Evolutionary conservation across 1,140 invertebrate genomes (phyloP).

Genomic region (Hyposmocoma kahamanoa): DNA sequence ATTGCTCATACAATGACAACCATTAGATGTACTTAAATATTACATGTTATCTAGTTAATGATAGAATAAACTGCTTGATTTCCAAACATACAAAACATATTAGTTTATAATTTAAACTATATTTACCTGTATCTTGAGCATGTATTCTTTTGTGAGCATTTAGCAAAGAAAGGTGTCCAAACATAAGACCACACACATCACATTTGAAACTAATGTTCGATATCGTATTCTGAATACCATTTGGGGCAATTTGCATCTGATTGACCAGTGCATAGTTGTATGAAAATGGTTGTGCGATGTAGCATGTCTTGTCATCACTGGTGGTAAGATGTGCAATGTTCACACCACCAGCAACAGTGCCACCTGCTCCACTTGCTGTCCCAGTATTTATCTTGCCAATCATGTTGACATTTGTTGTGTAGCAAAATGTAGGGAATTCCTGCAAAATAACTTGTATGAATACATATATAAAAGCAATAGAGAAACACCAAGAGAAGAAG

Average conservation of each 20-base stretch:
- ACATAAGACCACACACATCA: conserved; percentile 88
- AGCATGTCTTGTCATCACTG: conserved; percentile 80
- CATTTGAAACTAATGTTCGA: conserved; percentile 89
- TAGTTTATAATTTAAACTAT: no score
- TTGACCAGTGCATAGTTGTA: conserved; percentile 80
- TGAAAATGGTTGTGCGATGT: conserved; percentile 81
- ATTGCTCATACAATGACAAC: no score
- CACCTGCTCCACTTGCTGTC: conserved; percentile 55
- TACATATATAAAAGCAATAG: no score
- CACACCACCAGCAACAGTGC: conserved; percentile 72
- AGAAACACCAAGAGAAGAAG: no score
- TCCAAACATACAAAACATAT: no score
- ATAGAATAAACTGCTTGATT: no score
- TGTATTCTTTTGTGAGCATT: conserved; percentile 89
- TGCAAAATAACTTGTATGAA: no score
- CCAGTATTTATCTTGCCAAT: conserved; percentile 75
- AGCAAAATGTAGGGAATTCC: conserved; percentile 80
- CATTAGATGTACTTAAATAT: no score
- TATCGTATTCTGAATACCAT: conserved; percentile 78
- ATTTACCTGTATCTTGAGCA: conserved; percentile 74
- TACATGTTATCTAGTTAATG: no score
- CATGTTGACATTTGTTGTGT: conserved; percentile 80
- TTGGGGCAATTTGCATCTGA: conserved; percentile 77
- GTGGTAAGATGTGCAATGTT: conserved; percentile 77
- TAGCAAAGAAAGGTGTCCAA: conserved; percentile 83